Evolutionary conservation across 1,140 invertebrate genomes (phyloP), one percentile per base, ranked within the genome.

Genomic region (Scylla paramamosain): DNA sequence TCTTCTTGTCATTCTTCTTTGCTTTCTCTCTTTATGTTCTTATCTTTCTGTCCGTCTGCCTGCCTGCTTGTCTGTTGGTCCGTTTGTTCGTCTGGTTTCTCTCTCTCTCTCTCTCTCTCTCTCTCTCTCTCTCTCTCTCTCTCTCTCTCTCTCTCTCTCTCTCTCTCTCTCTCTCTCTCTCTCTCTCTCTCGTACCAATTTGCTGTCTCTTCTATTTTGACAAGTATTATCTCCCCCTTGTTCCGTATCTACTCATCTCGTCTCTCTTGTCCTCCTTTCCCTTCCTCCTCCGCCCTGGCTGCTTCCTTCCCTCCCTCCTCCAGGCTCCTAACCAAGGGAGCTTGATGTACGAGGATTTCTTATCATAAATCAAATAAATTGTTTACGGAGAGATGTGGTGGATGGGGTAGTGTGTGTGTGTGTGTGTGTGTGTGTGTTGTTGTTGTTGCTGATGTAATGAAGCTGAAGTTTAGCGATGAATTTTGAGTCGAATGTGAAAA

Each of bases 281-380:
- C 67, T 77, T n/a, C 25, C n/a, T n/a, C 67, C 20, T 20, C 25
- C n/a, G 4, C 67, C 20, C 25, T n/a, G 0, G 4, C 67, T 77
- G 12, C 25, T n/a, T n/a, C 67, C 20, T 20, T 77, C 20, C 20
- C 67, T 77, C 67, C 25, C 67, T n/a, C 67, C 20, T 67, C 20
- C 10, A 67, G 6, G 48, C 48, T 52, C 48, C 20, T 12, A 77
- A n/a, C 67, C 20, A 77, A 77, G 67, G 67, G 67, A 77, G 20
- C 67, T 77, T 77, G 67, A 77, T n/a, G n/a, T 77, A 77, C 20
- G 67, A 77, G 67, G 16, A 77, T 77, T 77, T 20, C n/a, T n/a
- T 77, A 77, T 77, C 67, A 77, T 77, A 77, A 77, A 77, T 77
- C 67, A 77, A n/a, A 77, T 77, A 77, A 77, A 77, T 77, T 77